Conservation (phyloP, 2,797 vertebrate species). For the Amniataba percoides region DNA sequence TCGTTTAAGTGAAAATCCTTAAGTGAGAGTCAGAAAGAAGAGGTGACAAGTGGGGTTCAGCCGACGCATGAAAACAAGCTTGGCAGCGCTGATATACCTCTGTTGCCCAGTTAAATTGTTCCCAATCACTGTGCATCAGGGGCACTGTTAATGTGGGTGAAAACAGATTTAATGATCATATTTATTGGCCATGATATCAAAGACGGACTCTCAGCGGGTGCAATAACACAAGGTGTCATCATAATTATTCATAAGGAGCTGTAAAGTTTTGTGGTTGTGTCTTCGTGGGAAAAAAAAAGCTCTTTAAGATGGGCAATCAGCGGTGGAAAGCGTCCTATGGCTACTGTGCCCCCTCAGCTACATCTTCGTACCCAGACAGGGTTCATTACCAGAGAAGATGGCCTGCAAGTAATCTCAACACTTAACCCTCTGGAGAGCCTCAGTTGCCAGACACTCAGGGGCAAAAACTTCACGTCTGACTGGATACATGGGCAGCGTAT, state of each 20-base stretch:
- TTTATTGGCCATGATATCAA: conserved; percentile 60
- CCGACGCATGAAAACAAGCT: background rate
- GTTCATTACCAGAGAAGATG: conserved; percentile 75
- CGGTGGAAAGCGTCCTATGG: conserved; percentile 34
- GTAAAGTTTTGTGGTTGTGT: conserved; percentile 65
- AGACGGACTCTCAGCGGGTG: conserved; percentile 42
- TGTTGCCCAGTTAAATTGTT: conserved; percentile 42
- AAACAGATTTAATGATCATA: conserved; percentile 62
- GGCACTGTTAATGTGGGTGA: conserved; percentile 50
- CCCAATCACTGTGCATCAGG: conserved; percentile 45
- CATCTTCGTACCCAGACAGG: conserved; percentile 60
- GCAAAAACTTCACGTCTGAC: conserved; percentile 66
- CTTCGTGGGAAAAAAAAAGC: conserved; percentile 27
- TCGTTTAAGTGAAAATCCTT: conserved; percentile 28
- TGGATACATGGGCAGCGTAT: conserved; percentile 54
- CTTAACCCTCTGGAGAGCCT: conserved; percentile 66
- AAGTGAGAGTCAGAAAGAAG: conserved; percentile 27
- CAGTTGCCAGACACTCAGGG: conserved; percentile 43
- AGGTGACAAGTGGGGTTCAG: conserved; percentile 29
- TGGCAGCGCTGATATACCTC: conserved; percentile 16
- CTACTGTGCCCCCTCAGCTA: conserved; percentile 43
- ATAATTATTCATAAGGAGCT: conserved; percentile 71
- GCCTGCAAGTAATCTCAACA: conserved; percentile 63
- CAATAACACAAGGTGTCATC: conserved; percentile 57
- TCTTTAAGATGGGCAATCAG: conserved; percentile 50